phyloP scores from a whole-genome alignment of 2,113 vertebrate species.

The Entomyzon cyanotis region DNA sequence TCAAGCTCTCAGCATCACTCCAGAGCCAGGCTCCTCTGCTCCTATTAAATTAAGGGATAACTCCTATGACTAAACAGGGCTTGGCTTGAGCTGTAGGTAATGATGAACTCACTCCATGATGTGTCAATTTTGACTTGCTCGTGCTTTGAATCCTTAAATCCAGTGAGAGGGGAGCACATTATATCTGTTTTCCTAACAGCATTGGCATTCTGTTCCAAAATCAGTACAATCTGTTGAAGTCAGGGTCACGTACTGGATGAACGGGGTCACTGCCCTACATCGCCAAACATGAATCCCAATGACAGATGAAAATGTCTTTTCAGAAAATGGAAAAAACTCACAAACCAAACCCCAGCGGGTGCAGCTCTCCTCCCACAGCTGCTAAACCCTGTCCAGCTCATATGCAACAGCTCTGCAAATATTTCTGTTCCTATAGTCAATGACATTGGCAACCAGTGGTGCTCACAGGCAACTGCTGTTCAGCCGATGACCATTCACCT shows the following conservation, averaged over 20 bases:
- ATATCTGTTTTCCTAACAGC: background rate
- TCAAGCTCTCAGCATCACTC: background rate
- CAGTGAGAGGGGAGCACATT: background rate
- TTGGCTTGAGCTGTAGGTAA: background rate
- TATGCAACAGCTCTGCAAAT: background rate
- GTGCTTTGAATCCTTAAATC: background rate
- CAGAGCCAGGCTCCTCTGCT: background rate
- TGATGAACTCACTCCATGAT: accelerated
- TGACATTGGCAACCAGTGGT: background rate
- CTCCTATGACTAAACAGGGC: background rate
- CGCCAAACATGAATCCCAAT: background rate
- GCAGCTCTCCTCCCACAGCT: background rate
- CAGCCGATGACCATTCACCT: background rate
- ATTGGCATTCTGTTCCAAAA: background rate
- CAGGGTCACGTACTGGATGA: background rate
- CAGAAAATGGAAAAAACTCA: background rate
- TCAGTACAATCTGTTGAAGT: background rate
- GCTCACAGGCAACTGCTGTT: background rate
- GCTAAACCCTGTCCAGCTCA: background rate
- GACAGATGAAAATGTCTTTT: background rate
- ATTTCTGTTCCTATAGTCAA: background rate
- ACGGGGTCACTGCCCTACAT: background rate
- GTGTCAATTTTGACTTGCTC: background rate
- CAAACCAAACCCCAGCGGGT: background rate
- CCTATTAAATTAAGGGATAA: background rate